Base-by-base conservation (phyloP, 2,113 vertebrate species). In the Poicephalus gulielmi region DNA sequence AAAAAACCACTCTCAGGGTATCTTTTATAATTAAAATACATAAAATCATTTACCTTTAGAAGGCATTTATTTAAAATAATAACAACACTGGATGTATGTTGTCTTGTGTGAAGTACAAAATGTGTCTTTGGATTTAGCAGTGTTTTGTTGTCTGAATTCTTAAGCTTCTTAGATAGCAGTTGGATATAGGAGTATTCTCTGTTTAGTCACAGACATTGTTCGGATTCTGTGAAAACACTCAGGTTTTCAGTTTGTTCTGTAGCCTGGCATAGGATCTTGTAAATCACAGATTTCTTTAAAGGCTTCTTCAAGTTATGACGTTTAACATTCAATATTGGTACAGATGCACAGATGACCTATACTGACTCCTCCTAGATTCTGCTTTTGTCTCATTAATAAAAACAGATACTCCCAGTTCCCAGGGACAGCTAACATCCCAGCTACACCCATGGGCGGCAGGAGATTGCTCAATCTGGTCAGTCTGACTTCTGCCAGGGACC, bases 1-100 rank as follows among this genome's bases (percentile, higher is more conserved):
- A 97, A 95, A 96, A 95, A 96, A 92, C 62, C 71, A 39, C 93
- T 94, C 94, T 90, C 92, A 97, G 91, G 94, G 95, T 97, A 96
- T 97, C 87, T 96, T 98, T 96, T 97, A 71, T 96, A 95, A 90
- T 82, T 91, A 74, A 95, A 96, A 92, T 35, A 47, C 82, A 94
- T 79, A 91, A 94, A 88, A 74, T 16, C 7, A 57, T 64, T 95
- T 95, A 82, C 28, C 44, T 75, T 69, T 88, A 67, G 73, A 95
- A 69, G 53, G 41, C 94, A 63, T 94, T 82, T 96, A 71, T 97
- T 96, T 96, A 75, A 82, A 60, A 89, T 57, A 73, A 64, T 85
- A 85, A 55, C 73, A 75, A 87, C 79, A 37, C 47, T 94, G 44
- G 62, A 62, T 84, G 41, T 84, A 37, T 87, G 44, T 66, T 91